These are phyloP conservation scores for Entomobrya proxima DNA, from an alignment of 2,888 invertebrate species.

Conservation along the genomic window DNA sequence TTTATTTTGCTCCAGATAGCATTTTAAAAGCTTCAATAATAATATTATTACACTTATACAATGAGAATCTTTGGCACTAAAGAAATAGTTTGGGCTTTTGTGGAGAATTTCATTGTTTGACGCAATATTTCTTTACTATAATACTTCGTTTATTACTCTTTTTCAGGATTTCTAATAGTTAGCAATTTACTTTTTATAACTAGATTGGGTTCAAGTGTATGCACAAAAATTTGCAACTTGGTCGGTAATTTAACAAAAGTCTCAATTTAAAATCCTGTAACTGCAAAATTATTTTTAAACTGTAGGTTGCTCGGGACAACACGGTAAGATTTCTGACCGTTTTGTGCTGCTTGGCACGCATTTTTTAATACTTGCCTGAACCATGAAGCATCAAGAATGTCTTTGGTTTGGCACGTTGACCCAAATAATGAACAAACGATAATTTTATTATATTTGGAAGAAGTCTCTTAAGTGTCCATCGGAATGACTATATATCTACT, in stretches of 20 bases:
- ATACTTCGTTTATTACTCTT: too few species aligned
- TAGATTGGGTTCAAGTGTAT: too few species aligned
- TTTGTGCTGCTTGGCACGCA: background rate
- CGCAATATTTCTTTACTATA: too few species aligned
- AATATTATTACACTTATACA: conserved; percentile 2
- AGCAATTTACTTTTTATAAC: too few species aligned
- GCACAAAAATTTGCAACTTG: too few species aligned
- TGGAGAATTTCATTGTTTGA: conserved; percentile 4
- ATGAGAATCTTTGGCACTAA: background rate
- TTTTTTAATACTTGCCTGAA: background rate
- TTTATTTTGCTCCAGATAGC: conserved; percentile 1
- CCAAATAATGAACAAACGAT: conserved; percentile 66
- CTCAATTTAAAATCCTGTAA: too few species aligned
- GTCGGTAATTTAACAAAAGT: too few species aligned
- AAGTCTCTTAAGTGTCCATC: background rate
- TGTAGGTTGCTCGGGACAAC: too few species aligned
- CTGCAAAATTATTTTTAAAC: too few species aligned
- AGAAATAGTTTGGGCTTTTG: background rate
- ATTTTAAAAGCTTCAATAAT: conserved; percentile 26
- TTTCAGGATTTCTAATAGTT: too few species aligned
- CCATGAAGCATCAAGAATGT: background rate
- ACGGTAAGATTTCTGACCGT: too few species aligned
- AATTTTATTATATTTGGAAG: conserved; percentile 64
- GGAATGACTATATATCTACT: background rate
- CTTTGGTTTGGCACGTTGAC: conserved; percentile 65